phyloP scores from a whole-genome alignment of 2,113 vertebrate species.

The Deroptyus accipitrinus region DNA sequence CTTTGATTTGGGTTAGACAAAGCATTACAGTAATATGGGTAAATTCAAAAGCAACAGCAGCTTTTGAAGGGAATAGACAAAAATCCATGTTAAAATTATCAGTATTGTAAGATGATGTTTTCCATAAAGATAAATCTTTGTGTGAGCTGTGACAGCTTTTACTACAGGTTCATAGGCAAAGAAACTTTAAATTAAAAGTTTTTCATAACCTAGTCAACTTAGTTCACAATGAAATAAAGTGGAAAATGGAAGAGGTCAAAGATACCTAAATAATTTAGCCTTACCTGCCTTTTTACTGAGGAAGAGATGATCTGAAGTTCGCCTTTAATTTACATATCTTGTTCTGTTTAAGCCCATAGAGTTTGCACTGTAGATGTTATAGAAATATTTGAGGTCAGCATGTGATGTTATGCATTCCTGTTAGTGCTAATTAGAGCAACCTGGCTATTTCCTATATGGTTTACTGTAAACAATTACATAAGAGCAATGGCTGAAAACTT shows the following conservation, averaged over 20 bases:
- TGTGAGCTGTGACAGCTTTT: background rate
- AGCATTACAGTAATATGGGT: background rate
- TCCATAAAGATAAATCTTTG: background rate
- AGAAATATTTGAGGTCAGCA: conserved; percentile 23
- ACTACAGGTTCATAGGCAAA: background rate
- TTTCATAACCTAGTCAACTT: background rate
- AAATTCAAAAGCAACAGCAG: background rate
- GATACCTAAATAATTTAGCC: background rate
- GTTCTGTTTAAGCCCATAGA: background rate
- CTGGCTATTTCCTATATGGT: background rate
- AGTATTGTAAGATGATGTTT: background rate
- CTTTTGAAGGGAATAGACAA: background rate
- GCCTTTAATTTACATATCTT: background rate
- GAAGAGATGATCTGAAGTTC: background rate
- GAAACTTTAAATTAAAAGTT: background rate
- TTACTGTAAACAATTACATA: conserved; percentile 37
- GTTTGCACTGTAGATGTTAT: background rate
- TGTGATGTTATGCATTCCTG: background rate
- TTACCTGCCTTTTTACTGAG: background rate
- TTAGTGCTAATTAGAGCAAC: conserved; percentile 34
- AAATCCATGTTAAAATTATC: background rate
- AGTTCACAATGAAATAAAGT: background rate
- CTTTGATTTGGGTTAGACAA: background rate
- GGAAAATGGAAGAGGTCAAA: background rate
- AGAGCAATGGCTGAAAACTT: conserved; percentile 1